These are phyloP conservation scores for Glaucidium brasilianum DNA, from an alignment of 2,113 vertebrate genomes.

Conservation along the genomic window DNA sequence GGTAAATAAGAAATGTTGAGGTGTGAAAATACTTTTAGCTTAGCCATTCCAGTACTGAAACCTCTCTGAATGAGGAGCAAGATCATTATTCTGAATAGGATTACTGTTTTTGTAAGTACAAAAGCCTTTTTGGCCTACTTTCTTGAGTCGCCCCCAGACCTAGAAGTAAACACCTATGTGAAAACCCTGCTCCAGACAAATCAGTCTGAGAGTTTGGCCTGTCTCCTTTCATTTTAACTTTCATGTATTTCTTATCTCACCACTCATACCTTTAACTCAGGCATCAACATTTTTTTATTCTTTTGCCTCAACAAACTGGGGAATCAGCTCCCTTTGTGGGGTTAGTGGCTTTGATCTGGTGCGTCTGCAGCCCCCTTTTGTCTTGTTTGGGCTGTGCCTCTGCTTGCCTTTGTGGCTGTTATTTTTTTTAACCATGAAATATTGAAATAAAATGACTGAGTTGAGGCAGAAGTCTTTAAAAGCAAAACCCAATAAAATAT, in stretches of 20 bases:
- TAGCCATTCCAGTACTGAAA: constrained; percentile 17
- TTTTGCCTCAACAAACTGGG: not conserved
- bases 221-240: not conserved
- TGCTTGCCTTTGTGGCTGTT: not conserved
- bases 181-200: not conserved
- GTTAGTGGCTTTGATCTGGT: not conserved
- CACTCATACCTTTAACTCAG: not conserved
- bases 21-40: not conserved
- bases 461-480: constrained; percentile 3
- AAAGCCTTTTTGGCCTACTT: not conserved
- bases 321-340: not conserved
- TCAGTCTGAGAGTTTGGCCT: not conserved
- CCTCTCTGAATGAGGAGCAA: not conserved
- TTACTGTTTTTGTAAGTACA: not conserved
- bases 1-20: not conserved
- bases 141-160: not conserved
- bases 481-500: not conserved
- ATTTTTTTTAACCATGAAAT: not conserved
- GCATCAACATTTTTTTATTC: not conserved
- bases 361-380: not conserved
- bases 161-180: not conserved
- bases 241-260: not conserved
- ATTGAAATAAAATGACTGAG: not conserved
- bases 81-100: not conserved
- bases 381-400: not conserved